Conservation (phyloP, 2,797 vertebrate species). For the Eulemur rubriventer region DNA sequence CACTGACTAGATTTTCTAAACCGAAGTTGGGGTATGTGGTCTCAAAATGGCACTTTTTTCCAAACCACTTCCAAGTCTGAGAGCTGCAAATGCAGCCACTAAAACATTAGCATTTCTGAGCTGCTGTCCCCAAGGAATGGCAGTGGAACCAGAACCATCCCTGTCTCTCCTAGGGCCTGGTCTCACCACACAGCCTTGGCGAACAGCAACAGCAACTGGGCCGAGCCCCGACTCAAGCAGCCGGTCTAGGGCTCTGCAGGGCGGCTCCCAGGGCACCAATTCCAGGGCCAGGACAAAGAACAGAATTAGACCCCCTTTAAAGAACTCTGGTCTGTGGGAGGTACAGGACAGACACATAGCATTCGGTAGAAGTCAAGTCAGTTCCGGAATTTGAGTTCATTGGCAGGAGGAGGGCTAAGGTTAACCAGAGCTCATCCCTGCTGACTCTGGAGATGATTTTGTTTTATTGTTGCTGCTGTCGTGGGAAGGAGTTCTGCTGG, state of each 20-base stretch:
- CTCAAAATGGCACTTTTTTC: not conserved
- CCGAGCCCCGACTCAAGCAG: not conserved
- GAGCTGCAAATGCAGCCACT: not conserved
- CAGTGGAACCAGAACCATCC: rapidly evolving
- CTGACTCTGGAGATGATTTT: not conserved
- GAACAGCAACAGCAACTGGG: not conserved
- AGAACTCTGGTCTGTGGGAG: not conserved
- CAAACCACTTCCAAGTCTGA: not conserved
- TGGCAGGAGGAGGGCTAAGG: not conserved
- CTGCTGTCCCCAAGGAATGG: rapidly evolving
- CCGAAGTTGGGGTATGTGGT: not conserved
- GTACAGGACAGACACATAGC: not conserved
- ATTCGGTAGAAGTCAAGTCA: not conserved
- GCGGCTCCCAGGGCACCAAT: not conserved
- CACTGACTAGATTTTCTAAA: not conserved
- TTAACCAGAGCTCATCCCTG: not conserved
- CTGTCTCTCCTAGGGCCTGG: not conserved
- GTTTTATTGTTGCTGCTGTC: not conserved
- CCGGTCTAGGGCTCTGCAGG: not conserved
- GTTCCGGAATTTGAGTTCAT: not conserved
- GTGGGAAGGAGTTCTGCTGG: not conserved
- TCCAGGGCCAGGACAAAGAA: not conserved
- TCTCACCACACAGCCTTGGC: not conserved
- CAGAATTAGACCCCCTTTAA: not conserved
- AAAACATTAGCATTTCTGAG: not conserved